These are phyloP conservation scores for Phymanthus crucifer DNA, from an alignment of 92 coral and sea anemone species.

Conservation along the genomic window DNA sequence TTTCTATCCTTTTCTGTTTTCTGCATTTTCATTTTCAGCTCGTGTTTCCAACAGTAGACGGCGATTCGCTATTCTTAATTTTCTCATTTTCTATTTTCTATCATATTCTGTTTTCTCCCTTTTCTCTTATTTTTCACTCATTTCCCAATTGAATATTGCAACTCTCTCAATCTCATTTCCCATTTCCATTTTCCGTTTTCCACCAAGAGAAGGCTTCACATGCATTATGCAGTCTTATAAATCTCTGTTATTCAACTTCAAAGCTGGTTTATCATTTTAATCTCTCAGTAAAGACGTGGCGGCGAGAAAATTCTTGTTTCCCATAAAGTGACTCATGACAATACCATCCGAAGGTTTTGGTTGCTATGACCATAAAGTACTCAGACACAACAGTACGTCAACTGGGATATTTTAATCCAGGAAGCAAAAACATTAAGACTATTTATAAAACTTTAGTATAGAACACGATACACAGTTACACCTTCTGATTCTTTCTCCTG, in stretches of 20 bases:
- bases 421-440: not conserved
- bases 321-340: not conserved
- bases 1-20: not conserved
- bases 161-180: not conserved
- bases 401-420: not conserved
- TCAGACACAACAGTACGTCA: not conserved
- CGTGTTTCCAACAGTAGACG: no score
- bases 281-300: not conserved
- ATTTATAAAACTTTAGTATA: not conserved
- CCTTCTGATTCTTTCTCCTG: not conserved
- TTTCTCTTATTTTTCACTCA: not conserved
- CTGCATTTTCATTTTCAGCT: not conserved
- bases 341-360: not conserved
- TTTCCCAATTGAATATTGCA: not conserved
- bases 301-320: not conserved
- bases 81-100: no score
- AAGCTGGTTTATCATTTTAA: not conserved
- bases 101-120: no score
- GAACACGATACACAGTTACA: not conserved
- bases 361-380: not conserved
- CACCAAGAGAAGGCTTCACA: no score
- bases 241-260: not conserved
- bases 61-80: no score
- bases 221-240: no score
- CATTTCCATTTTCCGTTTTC: no score